These are phyloP conservation scores for Aricia artaxerxes DNA, from an alignment of 2,888 invertebrate species.

Conservation along the genomic window DNA sequence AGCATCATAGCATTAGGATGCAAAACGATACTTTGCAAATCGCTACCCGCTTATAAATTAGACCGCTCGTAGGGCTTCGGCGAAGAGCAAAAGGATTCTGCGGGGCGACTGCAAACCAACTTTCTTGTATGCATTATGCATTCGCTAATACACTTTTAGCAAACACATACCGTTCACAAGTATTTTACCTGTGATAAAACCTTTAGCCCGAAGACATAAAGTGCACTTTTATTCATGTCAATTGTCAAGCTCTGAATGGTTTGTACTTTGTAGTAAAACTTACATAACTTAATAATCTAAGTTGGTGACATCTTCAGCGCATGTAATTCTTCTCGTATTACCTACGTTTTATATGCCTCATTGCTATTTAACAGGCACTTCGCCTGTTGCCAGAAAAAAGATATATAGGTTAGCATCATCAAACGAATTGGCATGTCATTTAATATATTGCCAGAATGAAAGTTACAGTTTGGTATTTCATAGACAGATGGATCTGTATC, in stretches of 20 bases:
- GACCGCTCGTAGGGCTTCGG: constrained; percentile 7
- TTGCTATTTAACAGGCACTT: no score
- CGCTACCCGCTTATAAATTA: neutral
- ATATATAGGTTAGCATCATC: no score
- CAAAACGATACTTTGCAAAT: neutral
- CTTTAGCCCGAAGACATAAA: neutral
- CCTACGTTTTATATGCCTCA: no score
- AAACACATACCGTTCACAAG: neutral
- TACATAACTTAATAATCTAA: neutral
- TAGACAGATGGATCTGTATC: no score
- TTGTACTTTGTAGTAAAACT: neutral
- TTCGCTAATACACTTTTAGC: constrained; percentile 41
- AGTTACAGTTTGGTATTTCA: no score
- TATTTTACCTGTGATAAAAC: neutral
- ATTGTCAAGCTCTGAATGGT: neutral
- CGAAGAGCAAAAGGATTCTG: constrained; percentile 62
- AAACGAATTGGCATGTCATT: no score
- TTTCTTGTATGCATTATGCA: constrained; percentile 48
- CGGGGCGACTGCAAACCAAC: constrained; percentile 57
- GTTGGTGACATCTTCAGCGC: neutral
- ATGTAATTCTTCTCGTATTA: neutral
- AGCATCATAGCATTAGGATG: no score
- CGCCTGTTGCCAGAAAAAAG: no score
- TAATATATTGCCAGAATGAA: no score
- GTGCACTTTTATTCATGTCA: neutral